Base-by-base conservation (phyloP, 2,113 vertebrate species). In the Xiphophorus hellerii region DNA sequence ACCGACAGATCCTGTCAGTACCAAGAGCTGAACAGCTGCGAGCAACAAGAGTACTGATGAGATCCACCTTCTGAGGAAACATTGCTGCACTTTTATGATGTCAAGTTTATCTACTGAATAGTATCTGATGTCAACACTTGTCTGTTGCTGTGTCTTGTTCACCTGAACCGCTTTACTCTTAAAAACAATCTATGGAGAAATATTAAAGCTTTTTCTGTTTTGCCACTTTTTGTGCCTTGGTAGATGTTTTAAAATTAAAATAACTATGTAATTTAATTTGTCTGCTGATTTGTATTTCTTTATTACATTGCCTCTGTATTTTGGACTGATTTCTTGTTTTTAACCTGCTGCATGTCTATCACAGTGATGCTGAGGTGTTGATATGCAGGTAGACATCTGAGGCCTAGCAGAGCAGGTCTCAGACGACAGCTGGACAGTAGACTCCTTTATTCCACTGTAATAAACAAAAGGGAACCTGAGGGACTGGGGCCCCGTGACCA, bases 311-410 rank as follows among this genome's bases (percentile, higher is more conserved):
- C 63, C 0, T 78, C 63, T 79, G 9, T 72, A 15, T 76, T 69
- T 76, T 60, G 63, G n/a, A 27, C 33, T 66, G 68, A 67, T 68
- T 48, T 72, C 31, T 63, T 39, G 42, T 17, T 7, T 31, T 75
- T 37, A 0, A 31, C 1, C 27, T 12, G 27, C 70, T n/a, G 70
- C 63, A 74, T 76, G 80, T 85, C 83, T 0, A 66, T 91, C 82
- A 85, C 27, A 20, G 66, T 84, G 85, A 89, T 88, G 84, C 42
- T 17, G 76, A 88, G 88, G 90, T 83, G 90, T 87, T 89, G 92
- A 92, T 71, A 51, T 69, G 37, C 63, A 78, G 82, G 77, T 74
- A 33, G 58, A 76, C 66, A 78, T 39, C 20, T 69, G 76, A 13
- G 85, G 81, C 77, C 29, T 61, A 83, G 77, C 65, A 58, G 61